Evolutionary conservation across 2,888 invertebrate species (phyloP), one percentile per base, ranked within the genome.

Genomic region (Atrina japonica): DNA sequence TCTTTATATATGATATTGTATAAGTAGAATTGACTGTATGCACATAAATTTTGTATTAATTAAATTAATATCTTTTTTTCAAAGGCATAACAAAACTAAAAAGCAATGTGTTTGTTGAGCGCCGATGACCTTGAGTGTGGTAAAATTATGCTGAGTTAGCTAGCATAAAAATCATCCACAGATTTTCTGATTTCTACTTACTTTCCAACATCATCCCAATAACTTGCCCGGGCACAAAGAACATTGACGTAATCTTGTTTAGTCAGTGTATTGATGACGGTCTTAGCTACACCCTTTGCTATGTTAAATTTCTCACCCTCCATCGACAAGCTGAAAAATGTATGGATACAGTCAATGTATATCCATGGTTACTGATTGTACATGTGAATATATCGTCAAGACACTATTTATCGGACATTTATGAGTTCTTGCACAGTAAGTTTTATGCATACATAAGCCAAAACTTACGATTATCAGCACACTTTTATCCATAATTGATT

Each of bases 151-250:
- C n/a, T n/a, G n/a, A n/a, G n/a, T n/a, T n/a, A n/a, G n/a, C n/a
- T n/a, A n/a, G n/a, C n/a, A n/a, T n/a, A n/a, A n/a, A n/a, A n/a
- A n/a, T n/a, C n/a, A n/a, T n/a, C n/a, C n/a, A n/a, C n/a, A n/a
- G n/a, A n/a, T n/a, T n/a, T n/a, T n/a, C 40, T 23, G n/a, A 30
- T n/a, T 21, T 45, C 18, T 30, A 83, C 89, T 84, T 78, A 91
- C 89, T 89, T 90, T 52, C 91, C 91, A 16, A 91, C 90, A 77
- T 90, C 89, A 77, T 90, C 88, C 91, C 91, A 91, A 75, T 91
- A 89, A 76, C 90, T 90, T 40, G 88, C 91, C 27, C 90, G 74
- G 11, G 90, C 90, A 86, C 91, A 91, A 72, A 91, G 85, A 11
- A 91, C 90, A 77, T 90, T 91, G 5, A 91, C 88, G 76, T 90